phyloP scores from a whole-genome alignment of 2,113 vertebrate species.

The Syrmaticus mikado region DNA sequence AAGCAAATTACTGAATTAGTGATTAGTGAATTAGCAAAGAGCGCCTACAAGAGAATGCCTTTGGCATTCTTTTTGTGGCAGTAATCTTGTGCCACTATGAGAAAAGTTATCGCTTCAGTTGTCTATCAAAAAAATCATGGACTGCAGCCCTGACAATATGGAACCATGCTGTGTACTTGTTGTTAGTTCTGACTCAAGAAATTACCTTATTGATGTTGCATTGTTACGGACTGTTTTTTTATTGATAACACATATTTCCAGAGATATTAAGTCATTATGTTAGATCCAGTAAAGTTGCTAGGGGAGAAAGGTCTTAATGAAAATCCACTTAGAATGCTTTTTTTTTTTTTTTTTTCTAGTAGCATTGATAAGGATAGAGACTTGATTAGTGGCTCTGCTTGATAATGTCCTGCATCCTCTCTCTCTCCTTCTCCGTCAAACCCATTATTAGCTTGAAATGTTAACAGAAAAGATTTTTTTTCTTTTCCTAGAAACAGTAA shows the following conservation, averaged over 20 bases:
- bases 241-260: background rate
- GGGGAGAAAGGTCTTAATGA: background rate
- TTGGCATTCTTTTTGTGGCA: background rate
- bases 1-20: too few species aligned
- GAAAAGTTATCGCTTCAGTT: background rate
- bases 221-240: background rate
- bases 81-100: background rate
- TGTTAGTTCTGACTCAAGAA: background rate
- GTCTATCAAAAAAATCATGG: background rate
- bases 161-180: background rate
- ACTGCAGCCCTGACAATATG: background rate
- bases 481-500: background rate
- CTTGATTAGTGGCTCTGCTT: background rate
- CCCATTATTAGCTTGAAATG: background rate
- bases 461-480: background rate
- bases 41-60: background rate
- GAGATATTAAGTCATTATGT: background rate
- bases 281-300: background rate
- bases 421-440: background rate
- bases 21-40: background rate
- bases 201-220: accelerated
- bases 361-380: background rate
- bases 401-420: background rate
- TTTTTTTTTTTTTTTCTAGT: background rate
- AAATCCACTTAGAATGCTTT: background rate